phyloP scores from a whole-genome alignment of 2,888 invertebrate genomes.

The Drosophila nr. fundita region DNA sequence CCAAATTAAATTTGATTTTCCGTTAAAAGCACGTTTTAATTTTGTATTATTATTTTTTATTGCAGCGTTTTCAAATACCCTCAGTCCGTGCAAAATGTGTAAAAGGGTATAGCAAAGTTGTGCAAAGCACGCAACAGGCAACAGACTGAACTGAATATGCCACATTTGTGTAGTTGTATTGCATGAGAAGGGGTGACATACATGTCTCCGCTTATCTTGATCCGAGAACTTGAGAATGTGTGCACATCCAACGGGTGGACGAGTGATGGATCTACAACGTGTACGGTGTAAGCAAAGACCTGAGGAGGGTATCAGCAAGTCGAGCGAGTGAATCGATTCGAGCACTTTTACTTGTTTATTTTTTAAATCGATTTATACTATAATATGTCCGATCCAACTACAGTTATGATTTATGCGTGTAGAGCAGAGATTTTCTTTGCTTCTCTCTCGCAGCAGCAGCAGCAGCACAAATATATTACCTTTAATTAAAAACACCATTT shows the following conservation, averaged over 20 bases:
- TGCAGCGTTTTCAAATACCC: not conserved
- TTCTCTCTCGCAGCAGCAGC: conserved; percentile 36
- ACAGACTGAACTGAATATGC: not conserved
- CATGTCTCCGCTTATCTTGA: not conserved
- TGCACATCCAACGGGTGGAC: not conserved
- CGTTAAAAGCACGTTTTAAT: not conserved
- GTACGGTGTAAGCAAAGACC: not conserved
- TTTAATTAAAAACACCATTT: conserved; percentile 68
- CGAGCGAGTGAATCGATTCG: not conserved
- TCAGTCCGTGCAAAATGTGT: not conserved
- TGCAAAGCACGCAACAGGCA: not conserved
- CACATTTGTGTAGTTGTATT: not conserved
- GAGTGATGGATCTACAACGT: not conserved
- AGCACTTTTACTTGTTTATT: not conserved
- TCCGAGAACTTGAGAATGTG: not conserved
- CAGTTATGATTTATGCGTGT: conserved; percentile 15
- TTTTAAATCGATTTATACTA: not conserved
- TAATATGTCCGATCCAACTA: not conserved
- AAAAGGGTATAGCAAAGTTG: not conserved
- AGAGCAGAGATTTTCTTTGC: conserved; percentile 37
- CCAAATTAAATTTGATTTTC: conserved; percentile 1
- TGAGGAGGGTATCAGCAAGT: not conserved
- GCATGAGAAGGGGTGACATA: not conserved
- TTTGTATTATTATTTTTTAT: not conserved
- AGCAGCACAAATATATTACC: conserved; percentile 65